These are phyloP conservation scores for Brachionus manjavacas DNA, from an alignment of 1,140 invertebrate species.

Conservation along the genomic window DNA sequence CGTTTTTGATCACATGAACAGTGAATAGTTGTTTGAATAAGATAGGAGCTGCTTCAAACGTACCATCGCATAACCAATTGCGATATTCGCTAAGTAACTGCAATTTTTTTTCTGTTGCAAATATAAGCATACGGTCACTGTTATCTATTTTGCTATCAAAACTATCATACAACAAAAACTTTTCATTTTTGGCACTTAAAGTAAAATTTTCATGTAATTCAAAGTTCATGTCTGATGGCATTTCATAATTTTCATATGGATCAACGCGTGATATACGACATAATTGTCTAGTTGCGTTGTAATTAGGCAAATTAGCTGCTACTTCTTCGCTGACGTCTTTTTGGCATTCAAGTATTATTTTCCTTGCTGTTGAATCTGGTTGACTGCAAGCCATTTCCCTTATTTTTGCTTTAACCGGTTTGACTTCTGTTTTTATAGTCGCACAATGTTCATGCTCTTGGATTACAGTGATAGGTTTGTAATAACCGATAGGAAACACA, in stretches of 20 bases:
- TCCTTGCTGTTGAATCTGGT: background rate
- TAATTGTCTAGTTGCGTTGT: background rate
- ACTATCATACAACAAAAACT: background rate
- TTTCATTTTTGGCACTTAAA: background rate
- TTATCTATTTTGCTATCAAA: background rate
- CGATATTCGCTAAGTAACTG: background rate
- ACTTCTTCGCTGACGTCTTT: background rate
- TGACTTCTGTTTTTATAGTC: background rate
- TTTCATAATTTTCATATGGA: background rate
- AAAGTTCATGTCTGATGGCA: background rate
- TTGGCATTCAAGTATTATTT: background rate
- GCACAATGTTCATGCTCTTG: too few relatives aligned
- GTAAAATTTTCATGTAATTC: background rate
- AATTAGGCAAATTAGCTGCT: background rate
- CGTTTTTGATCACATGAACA: background rate
- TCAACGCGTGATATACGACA: background rate
- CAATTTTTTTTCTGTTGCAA: background rate
- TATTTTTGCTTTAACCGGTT: background rate
- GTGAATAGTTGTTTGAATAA: background rate
- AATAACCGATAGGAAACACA: too few relatives aligned
- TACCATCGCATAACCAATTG: background rate
- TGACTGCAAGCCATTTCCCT: background rate
- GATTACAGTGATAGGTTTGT: too few relatives aligned
- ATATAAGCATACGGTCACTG: background rate
- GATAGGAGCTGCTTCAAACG: background rate